Evolutionary conservation across 2,113 vertebrate genomes (phyloP), one percentile per base, ranked within the genome.

Genomic region (Labeo rohita): DNA sequence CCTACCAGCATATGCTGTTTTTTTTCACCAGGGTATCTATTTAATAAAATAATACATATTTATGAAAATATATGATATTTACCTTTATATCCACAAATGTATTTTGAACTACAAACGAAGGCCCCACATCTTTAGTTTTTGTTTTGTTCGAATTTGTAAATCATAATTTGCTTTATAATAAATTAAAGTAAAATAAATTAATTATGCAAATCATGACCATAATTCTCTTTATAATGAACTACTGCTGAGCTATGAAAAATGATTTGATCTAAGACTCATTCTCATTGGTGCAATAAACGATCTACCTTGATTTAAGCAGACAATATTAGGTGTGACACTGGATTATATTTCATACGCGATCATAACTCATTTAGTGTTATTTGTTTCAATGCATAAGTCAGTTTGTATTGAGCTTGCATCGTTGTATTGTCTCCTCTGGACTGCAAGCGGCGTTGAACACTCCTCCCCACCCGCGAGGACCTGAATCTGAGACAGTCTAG

Each of bases 261-360:
- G n/a, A n/a, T n/a, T n/a, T n/a, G n/a, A n/a, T n/a, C n/a, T 16
- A 68, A 18, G 18, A 16, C 54, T 59, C 18, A 36, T 36, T 36
- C 13, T 16, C 15, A 70, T 8, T 39, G 21, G 10, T 47, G 72
- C 72, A 74, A 47, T 74, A 12, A n/a, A n/a, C 2, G 6, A 8
- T 23, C 3, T 75, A 7, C 45, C n/a, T 52, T 61, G 56, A n/a
- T 61, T 61, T 34, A 36, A 79, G 52, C 8, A 1, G 13, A 18
- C 45, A 52, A 36, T 66, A 68, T 61, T 68, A 23, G 80, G 45
- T 12, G 63, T 82, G 80, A 68, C 43, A 49, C 63, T 23, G 18
- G 4, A 56, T 8, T 18, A 56, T 56, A 15, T 18, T 15, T 43
- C 47, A 50, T 28, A 12, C 45, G 39, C 72, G 18, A 10, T 23